phyloP scores from a whole-genome alignment of 2,888 invertebrate genomes.

The Cyclophora punctaria region DNA sequence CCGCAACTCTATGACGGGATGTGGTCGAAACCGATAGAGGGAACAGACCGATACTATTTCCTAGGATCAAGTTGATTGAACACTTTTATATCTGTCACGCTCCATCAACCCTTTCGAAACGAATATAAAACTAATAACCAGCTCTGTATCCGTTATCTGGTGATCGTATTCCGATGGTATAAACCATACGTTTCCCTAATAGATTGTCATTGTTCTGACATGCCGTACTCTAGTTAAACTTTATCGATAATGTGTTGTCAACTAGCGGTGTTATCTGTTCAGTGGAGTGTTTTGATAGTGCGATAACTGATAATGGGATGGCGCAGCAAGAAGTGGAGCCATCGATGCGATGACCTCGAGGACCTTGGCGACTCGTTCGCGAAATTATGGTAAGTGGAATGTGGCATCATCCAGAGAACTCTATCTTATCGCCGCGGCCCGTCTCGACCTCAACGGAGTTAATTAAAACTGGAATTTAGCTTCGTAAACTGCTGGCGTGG shows the following conservation, averaged over 20 bases:
- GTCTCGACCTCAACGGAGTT: too few species aligned
- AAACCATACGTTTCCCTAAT: too few species aligned
- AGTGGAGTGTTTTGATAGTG: slow-evolving; percentile 9
- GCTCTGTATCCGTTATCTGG: too few species aligned
- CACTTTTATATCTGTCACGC: slow-evolving; percentile 9
- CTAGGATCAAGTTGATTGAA: slow-evolving; percentile 21
- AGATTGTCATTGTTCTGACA: too few species aligned
- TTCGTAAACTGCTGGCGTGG: not conserved
- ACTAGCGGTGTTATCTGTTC: not conserved
- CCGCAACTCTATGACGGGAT: slow-evolving; percentile 35
- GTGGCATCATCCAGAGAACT: slow-evolving; percentile 1
- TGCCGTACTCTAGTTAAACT: too few species aligned
- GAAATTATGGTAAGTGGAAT: slow-evolving; percentile 37
- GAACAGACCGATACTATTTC: slow-evolving; percentile 23
- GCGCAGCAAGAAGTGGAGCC: slow-evolving; percentile 33
- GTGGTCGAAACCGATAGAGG: slow-evolving; percentile 32
- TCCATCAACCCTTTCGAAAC: too few species aligned
- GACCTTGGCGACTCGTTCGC: slow-evolving; percentile 41
- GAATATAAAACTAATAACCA: too few species aligned
- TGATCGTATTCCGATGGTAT: too few species aligned
- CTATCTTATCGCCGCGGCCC: too few species aligned
- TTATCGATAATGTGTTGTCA: not conserved
- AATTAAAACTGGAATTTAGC: too few species aligned
- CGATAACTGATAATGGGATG: slow-evolving; percentile 27
- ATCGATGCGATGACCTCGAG: slow-evolving; percentile 35